phyloP scores from a whole-genome alignment of 2,888 invertebrate species.

The Tetragonula carbonaria region DNA sequence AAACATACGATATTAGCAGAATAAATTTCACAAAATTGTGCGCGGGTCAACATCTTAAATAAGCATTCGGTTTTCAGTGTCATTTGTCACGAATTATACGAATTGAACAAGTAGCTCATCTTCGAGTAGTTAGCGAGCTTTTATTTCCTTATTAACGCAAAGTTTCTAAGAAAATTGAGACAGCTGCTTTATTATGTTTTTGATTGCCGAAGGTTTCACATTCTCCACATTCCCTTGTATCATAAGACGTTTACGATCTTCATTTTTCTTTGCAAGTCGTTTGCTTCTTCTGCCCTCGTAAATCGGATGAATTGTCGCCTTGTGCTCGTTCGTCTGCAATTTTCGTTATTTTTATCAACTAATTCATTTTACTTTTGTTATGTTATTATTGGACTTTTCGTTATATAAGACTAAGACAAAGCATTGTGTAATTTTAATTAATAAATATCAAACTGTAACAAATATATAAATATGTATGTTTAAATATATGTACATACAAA shows the following conservation, averaged over 20 bases:
- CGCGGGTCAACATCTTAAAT: neutral
- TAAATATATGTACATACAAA: neutral
- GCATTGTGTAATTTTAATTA: neutral
- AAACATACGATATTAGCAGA: neutral
- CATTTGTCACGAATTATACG: neutral
- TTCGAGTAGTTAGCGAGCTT: neutral
- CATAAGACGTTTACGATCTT: neutral
- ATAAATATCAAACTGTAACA: neutral
- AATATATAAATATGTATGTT: no score
- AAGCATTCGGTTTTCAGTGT: neutral
- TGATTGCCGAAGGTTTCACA: constrained; percentile 49
- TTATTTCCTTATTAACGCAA: neutral
- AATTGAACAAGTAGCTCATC: neutral
- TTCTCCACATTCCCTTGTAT: neutral
- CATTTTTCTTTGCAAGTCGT: constrained; percentile 3
- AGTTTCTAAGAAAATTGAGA: constrained; percentile 2
- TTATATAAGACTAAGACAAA: neutral
- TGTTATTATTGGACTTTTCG: neutral
- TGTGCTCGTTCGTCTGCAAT: constrained; percentile 23
- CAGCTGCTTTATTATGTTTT: constrained; percentile 36
- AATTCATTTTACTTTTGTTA: neutral
- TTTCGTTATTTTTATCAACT: no score
- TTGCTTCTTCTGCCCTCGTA: constrained; percentile 45
- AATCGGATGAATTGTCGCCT: constrained; percentile 61
- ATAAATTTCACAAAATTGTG: neutral